Evolutionary conservation across 1,140 invertebrate genomes (phyloP).

Genomic region (Thrips palmi): DNA sequence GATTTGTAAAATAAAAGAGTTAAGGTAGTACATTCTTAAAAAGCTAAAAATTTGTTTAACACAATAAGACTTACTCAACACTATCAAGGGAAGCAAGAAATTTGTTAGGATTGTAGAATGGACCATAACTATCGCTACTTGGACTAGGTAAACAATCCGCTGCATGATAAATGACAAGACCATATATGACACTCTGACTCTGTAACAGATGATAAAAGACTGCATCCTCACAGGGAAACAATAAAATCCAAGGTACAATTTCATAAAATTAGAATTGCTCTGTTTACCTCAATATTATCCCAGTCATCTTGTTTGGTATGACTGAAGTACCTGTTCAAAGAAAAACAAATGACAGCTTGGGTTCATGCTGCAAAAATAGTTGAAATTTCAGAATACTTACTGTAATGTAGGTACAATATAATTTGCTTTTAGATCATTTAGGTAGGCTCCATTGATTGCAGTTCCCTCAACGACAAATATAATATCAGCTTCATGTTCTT

Average conservation of each 20-base stretch:
- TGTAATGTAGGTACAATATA: conserved; percentile 79
- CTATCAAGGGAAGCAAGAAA: conserved; percentile 52
- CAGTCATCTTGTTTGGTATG: conserved; percentile 50
- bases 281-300: conserved; percentile 38
- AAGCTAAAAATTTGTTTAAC: conserved; percentile 9
- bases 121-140: conserved; percentile 45
- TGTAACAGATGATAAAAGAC: conserved; percentile 19
- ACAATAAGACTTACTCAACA: conserved; percentile 41
- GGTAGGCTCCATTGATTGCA: conserved; percentile 75
- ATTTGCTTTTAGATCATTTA: conserved; percentile 69
- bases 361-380: conserved; percentile 1
- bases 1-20: too few species aligned
- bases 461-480: conserved; percentile 82
- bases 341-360: too few species aligned
- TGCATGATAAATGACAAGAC: conserved; percentile 63
- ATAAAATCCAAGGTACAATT: too few species aligned
- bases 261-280: too few species aligned
- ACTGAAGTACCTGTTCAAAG: conserved; percentile 54
- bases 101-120: conserved; percentile 57
- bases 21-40: not conserved
- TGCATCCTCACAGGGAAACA: too few species aligned
- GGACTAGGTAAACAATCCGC: conserved; percentile 56
- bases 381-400: conserved; percentile 20
- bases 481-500: conserved; percentile 66
- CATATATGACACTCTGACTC: conserved; percentile 47